Evolutionary conservation across 2,113 vertebrate genomes (phyloP).

Genomic region (Varanus komodoensis): DNA sequence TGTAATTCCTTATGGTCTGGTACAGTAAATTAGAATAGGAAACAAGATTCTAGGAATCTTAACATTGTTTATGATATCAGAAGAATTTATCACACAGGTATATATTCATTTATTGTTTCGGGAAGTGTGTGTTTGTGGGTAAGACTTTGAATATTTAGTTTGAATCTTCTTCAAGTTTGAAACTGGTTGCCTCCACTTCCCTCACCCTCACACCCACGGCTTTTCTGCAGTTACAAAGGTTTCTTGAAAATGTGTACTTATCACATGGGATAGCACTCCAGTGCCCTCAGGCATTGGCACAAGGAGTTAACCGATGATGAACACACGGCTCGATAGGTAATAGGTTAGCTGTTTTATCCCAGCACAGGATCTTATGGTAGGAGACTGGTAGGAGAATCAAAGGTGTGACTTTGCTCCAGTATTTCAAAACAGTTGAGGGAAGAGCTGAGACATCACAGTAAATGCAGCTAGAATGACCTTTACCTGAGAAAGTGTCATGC

Average conservation of each 20-base stretch:
- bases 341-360: not conserved
- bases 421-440: not conserved
- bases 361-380: not conserved
- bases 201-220: no score
- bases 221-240: not conserved
- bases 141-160: no score
- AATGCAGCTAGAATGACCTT: not conserved
- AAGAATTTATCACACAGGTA: not conserved
- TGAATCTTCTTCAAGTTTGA: not conserved
- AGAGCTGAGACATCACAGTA: not conserved
- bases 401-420: not conserved
- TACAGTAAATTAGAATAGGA: not conserved
- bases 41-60: not conserved
- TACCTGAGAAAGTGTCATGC: not conserved
- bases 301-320: not conserved
- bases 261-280: not conserved
- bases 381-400: not conserved
- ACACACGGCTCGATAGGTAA: not conserved
- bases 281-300: not conserved
- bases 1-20: not conserved
- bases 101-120: not conserved
- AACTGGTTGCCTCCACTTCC: not conserved
- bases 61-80: not conserved
- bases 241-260: not conserved
- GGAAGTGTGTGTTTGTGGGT: no score